Conservation (phyloP, 2,113 vertebrate species). For the Gallinago undulata region DNA sequence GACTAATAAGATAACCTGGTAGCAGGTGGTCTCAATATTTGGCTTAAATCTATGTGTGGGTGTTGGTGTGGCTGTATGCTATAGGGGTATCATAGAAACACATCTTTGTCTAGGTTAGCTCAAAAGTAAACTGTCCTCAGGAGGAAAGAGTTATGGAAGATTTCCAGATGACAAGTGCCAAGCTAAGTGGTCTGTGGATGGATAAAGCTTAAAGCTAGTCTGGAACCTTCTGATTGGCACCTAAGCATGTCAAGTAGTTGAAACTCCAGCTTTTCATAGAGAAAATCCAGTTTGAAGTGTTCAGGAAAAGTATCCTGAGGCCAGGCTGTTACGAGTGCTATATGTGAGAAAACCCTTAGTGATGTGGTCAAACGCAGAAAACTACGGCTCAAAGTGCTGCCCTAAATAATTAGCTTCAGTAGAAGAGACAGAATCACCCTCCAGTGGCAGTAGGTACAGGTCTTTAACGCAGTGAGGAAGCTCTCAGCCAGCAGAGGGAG, state of each 20-base stretch:
- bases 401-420: background rate
- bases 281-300: background rate
- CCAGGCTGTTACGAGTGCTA: background rate
- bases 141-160: background rate
- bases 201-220: background rate
- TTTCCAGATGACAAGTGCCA: background rate
- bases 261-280: background rate
- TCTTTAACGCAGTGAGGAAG: background rate
- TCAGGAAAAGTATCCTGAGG: background rate
- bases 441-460: background rate
- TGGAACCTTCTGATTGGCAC: background rate
- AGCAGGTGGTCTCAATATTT: background rate
- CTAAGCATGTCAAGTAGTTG: rapidly evolving
- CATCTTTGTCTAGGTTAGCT: background rate
- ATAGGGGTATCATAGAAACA: background rate
- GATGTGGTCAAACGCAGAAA: background rate
- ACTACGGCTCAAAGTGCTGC: background rate
- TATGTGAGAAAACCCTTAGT: background rate
- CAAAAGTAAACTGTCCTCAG: background rate
- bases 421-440: background rate
- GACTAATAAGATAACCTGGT: background rate
- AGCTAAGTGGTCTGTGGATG: background rate
- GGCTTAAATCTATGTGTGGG: background rate
- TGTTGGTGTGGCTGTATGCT: background rate
- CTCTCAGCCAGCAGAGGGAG: background rate